phyloP scores from a whole-genome alignment of 2,113 vertebrate species.

The Callipepla squamata region DNA sequence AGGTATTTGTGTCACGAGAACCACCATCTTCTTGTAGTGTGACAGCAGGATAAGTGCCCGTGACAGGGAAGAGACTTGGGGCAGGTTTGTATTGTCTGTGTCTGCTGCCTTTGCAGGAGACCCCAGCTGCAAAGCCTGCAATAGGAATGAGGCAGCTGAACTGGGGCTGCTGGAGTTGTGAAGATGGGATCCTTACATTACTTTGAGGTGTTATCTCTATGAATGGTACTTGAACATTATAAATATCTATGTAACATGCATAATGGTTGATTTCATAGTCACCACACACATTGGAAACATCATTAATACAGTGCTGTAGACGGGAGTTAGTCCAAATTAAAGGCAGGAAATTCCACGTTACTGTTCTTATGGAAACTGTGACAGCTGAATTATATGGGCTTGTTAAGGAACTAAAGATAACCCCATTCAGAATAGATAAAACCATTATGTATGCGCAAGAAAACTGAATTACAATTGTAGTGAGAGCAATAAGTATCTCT shows the following conservation, averaged over 20 bases:
- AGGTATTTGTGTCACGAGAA: background rate
- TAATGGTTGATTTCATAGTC: slow-evolving; percentile 20
- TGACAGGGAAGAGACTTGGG: background rate
- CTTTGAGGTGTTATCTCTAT: background rate
- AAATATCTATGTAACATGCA: background rate
- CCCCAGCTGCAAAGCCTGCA: background rate
- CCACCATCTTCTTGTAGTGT: background rate
- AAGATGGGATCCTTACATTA: background rate
- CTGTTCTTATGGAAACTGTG: slow-evolving; percentile 54
- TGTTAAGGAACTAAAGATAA: slow-evolving; percentile 65
- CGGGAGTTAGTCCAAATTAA: slow-evolving; percentile 44
- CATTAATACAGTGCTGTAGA: background rate
- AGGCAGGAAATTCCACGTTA: slow-evolving; percentile 55
- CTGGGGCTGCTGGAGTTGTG: background rate
- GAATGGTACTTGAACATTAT: background rate
- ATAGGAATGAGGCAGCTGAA: background rate
- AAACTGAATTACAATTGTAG: slow-evolving; percentile 52
- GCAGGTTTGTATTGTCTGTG: background rate
- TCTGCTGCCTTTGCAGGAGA: background rate
- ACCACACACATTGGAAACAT: background rate
- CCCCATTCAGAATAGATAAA: slow-evolving; percentile 56
- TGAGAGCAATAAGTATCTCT: slow-evolving; percentile 38
- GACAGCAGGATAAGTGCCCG: background rate
- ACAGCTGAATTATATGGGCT: slow-evolving; percentile 59
- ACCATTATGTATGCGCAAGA: slow-evolving; percentile 26